These are phyloP conservation scores for Macrosoma leucophasiata DNA, from an alignment of 2,888 invertebrate genomes.

Conservation along the genomic window DNA sequence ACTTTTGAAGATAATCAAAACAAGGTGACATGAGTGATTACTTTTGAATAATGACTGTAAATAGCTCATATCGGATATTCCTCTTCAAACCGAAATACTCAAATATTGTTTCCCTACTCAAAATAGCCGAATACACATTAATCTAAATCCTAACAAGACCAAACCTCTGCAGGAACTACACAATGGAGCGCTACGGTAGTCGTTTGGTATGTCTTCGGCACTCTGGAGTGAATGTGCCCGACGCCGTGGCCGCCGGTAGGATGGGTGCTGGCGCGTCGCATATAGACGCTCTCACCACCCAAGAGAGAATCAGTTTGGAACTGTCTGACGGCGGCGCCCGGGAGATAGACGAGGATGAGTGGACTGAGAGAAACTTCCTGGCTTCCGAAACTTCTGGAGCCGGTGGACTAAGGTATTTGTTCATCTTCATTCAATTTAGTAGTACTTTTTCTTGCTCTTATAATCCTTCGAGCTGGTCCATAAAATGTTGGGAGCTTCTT, in stretches of 20 bases:
- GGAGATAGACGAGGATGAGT: slow-evolving; percentile 96
- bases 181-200: slow-evolving; percentile 56
- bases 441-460: too few relatives aligned
- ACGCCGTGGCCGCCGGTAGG: slow-evolving; percentile 29
- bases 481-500: too few relatives aligned
- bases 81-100: too few relatives aligned
- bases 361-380: slow-evolving; percentile 95
- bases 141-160: too few relatives aligned
- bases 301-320: slow-evolving; percentile 59
- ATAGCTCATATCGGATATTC: too few relatives aligned
- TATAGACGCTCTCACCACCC: slow-evolving; percentile 34
- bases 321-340: slow-evolving; percentile 53
- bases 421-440: too few relatives aligned
- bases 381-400: slow-evolving; percentile 80
- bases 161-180: slow-evolving; percentile 51
- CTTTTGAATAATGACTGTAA: too few relatives aligned
- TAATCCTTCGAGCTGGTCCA: too few relatives aligned
- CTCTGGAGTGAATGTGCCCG: slow-evolving; percentile 41
- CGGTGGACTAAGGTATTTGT: slow-evolving; percentile 56
- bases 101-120: too few relatives aligned
- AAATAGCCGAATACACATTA: too few relatives aligned
- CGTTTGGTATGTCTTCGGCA: slow-evolving; percentile 59
- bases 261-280: slow-evolving; percentile 20
- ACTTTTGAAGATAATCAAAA: too few relatives aligned
- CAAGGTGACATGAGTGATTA: too few relatives aligned